These are phyloP conservation scores for Pachyrhynchus sulphureomaculatus DNA, from an alignment of 1,140 invertebrate species.

Conservation along the genomic window DNA sequence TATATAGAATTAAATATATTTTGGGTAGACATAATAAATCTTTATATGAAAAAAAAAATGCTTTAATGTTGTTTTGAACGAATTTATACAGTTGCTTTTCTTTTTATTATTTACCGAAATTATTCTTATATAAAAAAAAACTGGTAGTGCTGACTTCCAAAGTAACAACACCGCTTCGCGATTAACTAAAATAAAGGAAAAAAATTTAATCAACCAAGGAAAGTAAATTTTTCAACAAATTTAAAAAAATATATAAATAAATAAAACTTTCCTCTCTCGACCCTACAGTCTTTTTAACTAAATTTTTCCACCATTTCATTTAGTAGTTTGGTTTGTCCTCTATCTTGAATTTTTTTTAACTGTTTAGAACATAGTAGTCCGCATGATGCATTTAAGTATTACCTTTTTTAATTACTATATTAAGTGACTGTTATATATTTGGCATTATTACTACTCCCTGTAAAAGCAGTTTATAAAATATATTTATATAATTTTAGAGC, in stretches of 20 bases:
- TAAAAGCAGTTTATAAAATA: conserved; percentile 34
- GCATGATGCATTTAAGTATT: conserved; percentile 30
- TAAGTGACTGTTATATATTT: conserved; percentile 32
- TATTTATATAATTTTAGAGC: conserved; percentile 6
- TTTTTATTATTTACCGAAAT: too few species aligned
- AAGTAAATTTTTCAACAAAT: too few species aligned
- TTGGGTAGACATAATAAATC: too few species aligned
- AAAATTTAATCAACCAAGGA: too few species aligned
- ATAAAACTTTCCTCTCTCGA: conserved; percentile 1
- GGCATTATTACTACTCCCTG: conserved; percentile 41
- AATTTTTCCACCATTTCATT: conserved; percentile 31
- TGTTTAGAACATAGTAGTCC: conserved; percentile 25
- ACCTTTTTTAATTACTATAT: conserved; percentile 11
- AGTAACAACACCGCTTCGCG: conserved; percentile 1
- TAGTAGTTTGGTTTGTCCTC: conserved; percentile 24
- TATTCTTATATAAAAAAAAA: too few species aligned
- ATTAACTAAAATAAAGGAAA: conserved; percentile 6
- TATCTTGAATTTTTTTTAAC: conserved; percentile 22
- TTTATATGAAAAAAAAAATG: too few species aligned
- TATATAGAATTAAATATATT: too few species aligned
- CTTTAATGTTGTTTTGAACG: too few species aligned
- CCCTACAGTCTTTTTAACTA: conserved; percentile 11
- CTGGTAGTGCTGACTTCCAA: conserved; percentile 4
- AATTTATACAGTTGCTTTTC: too few species aligned
- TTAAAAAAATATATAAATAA: not conserved